Base-by-base conservation (phyloP, 2,888 invertebrate species). In the Drosophila niveifrons region DNA sequence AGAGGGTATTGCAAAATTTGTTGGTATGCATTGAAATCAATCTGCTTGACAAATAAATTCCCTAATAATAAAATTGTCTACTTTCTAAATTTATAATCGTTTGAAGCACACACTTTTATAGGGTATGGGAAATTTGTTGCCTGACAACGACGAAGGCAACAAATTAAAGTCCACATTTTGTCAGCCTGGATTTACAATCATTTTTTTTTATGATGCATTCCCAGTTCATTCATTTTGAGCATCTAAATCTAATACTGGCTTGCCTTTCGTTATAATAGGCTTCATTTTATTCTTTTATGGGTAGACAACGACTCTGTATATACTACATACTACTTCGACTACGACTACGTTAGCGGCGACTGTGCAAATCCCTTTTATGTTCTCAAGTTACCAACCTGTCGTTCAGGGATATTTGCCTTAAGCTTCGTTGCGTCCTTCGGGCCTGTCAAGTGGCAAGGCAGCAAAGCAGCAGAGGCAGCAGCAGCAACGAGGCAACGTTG, bases 361-460 rank as follows among this genome's bases (percentile, higher is more conserved):
- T 53, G 13, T 29, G 47, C 65, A 72, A 69, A 72, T 76, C 71
- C 72, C 61, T 84, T 83, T 83, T 71, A 81, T 84, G 77, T 79
- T 84, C 79, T 83, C 82, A 58, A 70, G 75, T 83, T 87, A 70
- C 87, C 66, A 82, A 73, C 71, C 75, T 68, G 64, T 72, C 70
- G 64, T 58, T 17, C 61, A 51, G 55, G 65, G 74, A 77, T 66
- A 69, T 58, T 66, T 39, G 78, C 75, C 77, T 57, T 58, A 71
- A 78, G 78, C 66, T 56, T 61, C 64, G 47, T 10, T 66, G 70
- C 51, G 41, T 66, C 69, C 59, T 71, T 57, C 34, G n/a, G 50
- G 36, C 58, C 56, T 56, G 64, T 57, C 63, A 70, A 65, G 62
- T 61, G 72, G 53, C 46, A 23, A 34, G 11, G 17, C 17, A 17